Evolutionary conservation across 2,797 vertebrate species (phyloP), one percentile per base, ranked within the genome.

Genomic region (Phoeniculus purpureus): DNA sequence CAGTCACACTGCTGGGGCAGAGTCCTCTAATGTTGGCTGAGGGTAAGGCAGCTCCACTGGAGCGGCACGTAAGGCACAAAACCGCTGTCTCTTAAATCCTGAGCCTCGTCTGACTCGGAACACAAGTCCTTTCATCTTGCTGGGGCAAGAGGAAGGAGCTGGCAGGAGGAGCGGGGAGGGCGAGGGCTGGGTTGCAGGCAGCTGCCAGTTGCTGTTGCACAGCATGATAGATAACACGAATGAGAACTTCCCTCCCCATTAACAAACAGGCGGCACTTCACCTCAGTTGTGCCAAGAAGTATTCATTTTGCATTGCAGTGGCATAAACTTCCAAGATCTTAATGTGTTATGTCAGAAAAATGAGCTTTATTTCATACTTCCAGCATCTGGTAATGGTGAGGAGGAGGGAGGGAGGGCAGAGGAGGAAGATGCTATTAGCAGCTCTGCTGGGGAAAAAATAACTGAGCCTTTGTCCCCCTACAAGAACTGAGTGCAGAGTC

Each of bases 401-500:
- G 45, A 89, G 43, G 55, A 85, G 55, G 66, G 52, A 85, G 51
- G 7, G 20, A 76, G 55, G 66, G 55, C 55, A 85, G 66, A 74
- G 56, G 62, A 80, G 55, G 59, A 32, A 78, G 77, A 50, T 62
- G 52, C 21, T 79, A 32, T 85, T 89, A 94, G 60, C 62, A 72
- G 14, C 25, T 83, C 64, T 65, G n/a, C 15, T 50, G 72, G 29
- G 55, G 26, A 48, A 84, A 82, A 47, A 48, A 40, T 4, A 4
- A 4, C 5, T 12, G 58, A 51, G 50, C 55, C 48, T 61, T 90
- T 83, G 65, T 21, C 3, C n/a, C 66, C 94, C 93, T 97, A 94
- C 92, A 96, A 97, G 96, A 96, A 95, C 90, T 83, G 92, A 97
- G 96, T 96, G 97, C 96, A 98, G 97, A 97, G 96, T 96, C 97